phyloP scores from a whole-genome alignment of 2,113 vertebrate genomes.

The Suricata suricatta region DNA sequence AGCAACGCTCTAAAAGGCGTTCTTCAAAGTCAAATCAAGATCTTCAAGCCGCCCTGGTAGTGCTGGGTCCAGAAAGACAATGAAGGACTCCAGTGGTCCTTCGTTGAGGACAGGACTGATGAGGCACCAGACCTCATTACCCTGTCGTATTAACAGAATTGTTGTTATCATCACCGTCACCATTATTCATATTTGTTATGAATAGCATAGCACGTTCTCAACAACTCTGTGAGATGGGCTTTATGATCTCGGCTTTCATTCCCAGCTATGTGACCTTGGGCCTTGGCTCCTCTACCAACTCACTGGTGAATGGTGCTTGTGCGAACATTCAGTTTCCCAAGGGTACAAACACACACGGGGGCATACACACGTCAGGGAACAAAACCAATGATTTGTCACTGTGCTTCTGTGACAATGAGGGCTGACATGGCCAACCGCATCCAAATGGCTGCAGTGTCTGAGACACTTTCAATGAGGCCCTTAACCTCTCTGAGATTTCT shows the following conservation, averaged over 20 bases:
- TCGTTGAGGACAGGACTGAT: background rate
- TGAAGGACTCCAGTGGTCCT: background rate
- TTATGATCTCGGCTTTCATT: background rate
- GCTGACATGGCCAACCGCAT: background rate
- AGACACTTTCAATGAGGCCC: background rate
- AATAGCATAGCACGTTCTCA: background rate
- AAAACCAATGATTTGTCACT: background rate
- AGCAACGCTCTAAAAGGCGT: background rate
- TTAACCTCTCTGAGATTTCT: background rate
- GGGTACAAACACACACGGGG: background rate
- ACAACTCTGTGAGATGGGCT: background rate
- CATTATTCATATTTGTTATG: background rate
- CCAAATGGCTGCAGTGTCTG: background rate
- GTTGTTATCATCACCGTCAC: background rate
- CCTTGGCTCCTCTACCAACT: background rate
- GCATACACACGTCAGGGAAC: background rate
- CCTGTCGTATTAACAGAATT: background rate
- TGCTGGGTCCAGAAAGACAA: conserved; percentile 1
- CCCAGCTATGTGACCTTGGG: background rate
- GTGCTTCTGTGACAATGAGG: background rate
- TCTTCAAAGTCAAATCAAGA: background rate
- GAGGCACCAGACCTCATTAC: background rate
- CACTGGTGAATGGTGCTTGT: background rate
- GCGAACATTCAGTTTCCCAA: background rate
- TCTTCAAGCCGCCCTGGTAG: background rate